Conservation (phyloP, 2,888 invertebrate species). For the Empis livida region DNA sequence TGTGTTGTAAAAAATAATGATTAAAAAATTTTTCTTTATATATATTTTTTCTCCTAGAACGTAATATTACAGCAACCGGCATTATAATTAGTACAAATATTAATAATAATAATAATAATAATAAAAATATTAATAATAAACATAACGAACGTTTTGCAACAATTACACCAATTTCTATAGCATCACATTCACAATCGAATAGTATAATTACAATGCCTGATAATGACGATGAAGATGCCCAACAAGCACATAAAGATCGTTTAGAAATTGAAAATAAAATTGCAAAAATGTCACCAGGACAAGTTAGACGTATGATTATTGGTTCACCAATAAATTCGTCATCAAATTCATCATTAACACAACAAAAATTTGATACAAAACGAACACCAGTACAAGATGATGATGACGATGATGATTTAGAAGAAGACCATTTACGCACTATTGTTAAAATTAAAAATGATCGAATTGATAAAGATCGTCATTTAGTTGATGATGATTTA, state of each 20-base stretch:
- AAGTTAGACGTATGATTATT: slow-evolving; percentile 23
- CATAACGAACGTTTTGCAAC: neutral
- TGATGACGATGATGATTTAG: slow-evolving; percentile 24
- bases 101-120: neutral
- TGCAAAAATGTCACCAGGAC: slow-evolving; percentile 24
- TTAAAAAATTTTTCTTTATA: too few species aligned
- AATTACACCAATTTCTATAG: neutral
- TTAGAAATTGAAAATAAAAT: slow-evolving; percentile 19
- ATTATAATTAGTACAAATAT: neutral
- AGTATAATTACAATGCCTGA: neutral
- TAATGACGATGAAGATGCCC: neutral
- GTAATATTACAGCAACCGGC: neutral
- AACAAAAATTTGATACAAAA: slow-evolving; percentile 9
- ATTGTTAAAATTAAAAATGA: neutral
- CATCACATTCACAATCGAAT: neutral
- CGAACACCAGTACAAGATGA: slow-evolving; percentile 9
- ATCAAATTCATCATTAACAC: slow-evolving; percentile 14
- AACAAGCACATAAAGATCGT: slow-evolving; percentile 18
- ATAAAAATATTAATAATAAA: too few species aligned
- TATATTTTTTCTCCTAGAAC: too few species aligned
- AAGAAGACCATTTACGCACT: slow-evolving; percentile 10
- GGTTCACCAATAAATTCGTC: slow-evolving; percentile 25
- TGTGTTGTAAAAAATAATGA: too few species aligned
- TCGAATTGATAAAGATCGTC: neutral
- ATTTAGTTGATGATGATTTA: neutral